phyloP scores from a whole-genome alignment of 2,797 vertebrate genomes.

The Apodemus agrarius region DNA sequence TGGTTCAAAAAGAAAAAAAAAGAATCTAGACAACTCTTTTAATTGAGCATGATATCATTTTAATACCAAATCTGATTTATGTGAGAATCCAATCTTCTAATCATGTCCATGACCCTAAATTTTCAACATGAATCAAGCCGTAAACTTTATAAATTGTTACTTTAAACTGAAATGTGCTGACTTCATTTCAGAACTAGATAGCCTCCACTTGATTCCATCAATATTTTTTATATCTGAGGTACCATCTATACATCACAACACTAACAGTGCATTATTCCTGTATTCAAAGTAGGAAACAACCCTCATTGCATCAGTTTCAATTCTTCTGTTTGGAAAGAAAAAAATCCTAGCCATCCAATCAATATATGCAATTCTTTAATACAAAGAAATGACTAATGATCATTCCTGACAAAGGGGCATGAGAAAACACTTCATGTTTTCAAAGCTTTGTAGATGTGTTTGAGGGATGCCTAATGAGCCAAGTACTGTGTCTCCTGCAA shows the following conservation, averaged over 20 bases:
- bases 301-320: neutral
- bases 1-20: no score
- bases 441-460: neutral
- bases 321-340: neutral
- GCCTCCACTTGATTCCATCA: neutral
- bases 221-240: neutral
- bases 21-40: no score
- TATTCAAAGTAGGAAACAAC: neutral
- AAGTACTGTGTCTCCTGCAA: neutral
- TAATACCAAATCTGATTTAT: neutral
- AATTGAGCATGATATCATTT: neutral
- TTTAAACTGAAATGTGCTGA: neutral
- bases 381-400: neutral
- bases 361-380: neutral
- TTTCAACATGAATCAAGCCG: neutral
- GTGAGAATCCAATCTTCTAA: neutral
- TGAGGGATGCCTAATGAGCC: neutral
- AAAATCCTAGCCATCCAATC: neutral
- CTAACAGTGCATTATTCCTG: neutral
- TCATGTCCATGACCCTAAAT: neutral
- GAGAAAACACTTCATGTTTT: neutral
- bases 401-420: neutral
- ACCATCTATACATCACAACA: neutral
- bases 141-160: neutral
- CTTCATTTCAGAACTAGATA: neutral